Base-by-base conservation (phyloP, 1,140 invertebrate species). In the Glossosoma conforme region DNA sequence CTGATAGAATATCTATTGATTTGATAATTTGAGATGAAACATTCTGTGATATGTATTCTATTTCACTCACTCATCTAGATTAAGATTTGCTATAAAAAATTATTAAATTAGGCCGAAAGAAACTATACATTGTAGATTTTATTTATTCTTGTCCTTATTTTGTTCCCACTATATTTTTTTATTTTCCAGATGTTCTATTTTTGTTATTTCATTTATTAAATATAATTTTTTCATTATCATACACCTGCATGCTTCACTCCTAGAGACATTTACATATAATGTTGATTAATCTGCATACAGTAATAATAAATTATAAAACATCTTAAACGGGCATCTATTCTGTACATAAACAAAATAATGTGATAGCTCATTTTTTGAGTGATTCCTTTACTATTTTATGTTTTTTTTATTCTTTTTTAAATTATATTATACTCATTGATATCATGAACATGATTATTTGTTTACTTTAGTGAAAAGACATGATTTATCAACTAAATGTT, bases 11-110 rank as follows among this genome's bases (percentile, higher is more conserved):
- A 8, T 28, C n/a, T n/a, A n/a, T n/a, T n/a, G n/a, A n/a, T n/a
- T n/a, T n/a, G n/a, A n/a, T n/a, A n/a, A n/a, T 49, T 37, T 50
- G 48, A 50, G 45, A 44, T 48, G 45, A 42, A 54, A 54, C 52
- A 54, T 54, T 54, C 52, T 54, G 52, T 54, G 52, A 49, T 54
- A 49, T 48, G 52, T 49, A 49, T 54, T 54, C 52, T 54, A 54
- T 54, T 54, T 49, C 45, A 49, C 40, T 49, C 28, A 49, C 40
- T 54, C 52, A 54, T 25, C 25, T 48, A 44, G 30, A 28, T 21
- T 47, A 37, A 17, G 11, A n/a, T 13, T 8, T 37, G 35, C 14
- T n/a, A 11, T 36, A 51, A 24, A 18, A 8, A 32, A 32, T 20
- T 32, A 19, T 37, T 14, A 17, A 38, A 38, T 9, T 13, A 20